Base-by-base conservation (phyloP, 2,888 invertebrate genomes). In the Tanypteryx hageni region DNA sequence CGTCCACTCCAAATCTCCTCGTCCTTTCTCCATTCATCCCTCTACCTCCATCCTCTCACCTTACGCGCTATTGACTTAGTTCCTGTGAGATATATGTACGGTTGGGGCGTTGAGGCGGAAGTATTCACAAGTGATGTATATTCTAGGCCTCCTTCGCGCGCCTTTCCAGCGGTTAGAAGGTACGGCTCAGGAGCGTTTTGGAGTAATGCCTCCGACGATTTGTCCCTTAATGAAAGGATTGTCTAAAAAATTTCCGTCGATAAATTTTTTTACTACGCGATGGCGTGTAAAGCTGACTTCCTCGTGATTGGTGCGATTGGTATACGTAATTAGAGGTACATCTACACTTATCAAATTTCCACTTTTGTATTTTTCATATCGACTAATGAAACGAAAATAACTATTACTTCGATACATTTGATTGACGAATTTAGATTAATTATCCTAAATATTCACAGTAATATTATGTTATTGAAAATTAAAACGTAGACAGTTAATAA, bases 61-160 rank as follows among this genome's bases (percentile, higher is more conserved):
- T 64, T 61, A 44, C 22, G 31, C 59, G 22, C 57, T 85, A 85
- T 86, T 44, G 89, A 89, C 64, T 68, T 0, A 61, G 86, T 18
- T 44, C 83, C 83, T 18, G 10, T 44, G 10, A 44, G 59, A 59
- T 14, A 16, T 11, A 68, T 89, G 16, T 64, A 64, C n/a, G 89
- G 64, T 11, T 57, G 5, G 57, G 8, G 4, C 82, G 4, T 16
- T 2, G 31, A 2, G 31, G 86, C 16, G 58, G 61, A 61, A 86
- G 22, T 22, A 86, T 86, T 57, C 85, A 22, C 64, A 16, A n/a
- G n/a, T 68, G 59, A 16, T 61, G 31, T 86, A n/a, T 89, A n/a
- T 89, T 56, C 1, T 83, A 8, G 10, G 4, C 86, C 10, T 44
- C 56, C 44, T 10, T 56, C 22, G 64, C 18, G n/a, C 0, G 13